Percentiles rank a stretch among this genome's conserved stretches.
Conservation (phyloP, 1,140 invertebrate species). For the Halictus rubicundus region DNA sequence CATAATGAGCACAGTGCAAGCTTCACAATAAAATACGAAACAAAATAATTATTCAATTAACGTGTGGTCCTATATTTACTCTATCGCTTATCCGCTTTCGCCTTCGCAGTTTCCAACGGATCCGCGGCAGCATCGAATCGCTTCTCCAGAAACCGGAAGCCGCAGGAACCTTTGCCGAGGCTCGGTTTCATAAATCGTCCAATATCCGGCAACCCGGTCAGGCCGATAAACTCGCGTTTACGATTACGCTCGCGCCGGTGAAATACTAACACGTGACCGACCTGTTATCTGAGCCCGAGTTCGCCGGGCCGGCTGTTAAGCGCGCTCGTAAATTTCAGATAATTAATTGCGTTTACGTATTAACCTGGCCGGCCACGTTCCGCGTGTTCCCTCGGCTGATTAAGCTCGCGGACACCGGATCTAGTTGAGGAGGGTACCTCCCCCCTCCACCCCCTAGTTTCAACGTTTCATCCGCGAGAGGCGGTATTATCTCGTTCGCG, state of each 20-base stretch:
- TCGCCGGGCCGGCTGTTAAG: neutral
- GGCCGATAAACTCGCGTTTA: slow-evolving; percentile 36
- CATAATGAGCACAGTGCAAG: no score
- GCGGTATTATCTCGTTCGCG: neutral
- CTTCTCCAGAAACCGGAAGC: neutral
- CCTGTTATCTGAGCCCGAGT: slow-evolving; percentile 49
- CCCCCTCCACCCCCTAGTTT: slow-evolving; percentile 10
- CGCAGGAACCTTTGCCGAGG: neutral
- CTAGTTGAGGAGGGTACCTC: slow-evolving; percentile 35
- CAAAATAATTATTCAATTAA: no score
- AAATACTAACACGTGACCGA: slow-evolving; percentile 52
- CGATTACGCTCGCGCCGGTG: slow-evolving; percentile 23
- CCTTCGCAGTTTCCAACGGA: no score
- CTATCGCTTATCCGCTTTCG: no score
- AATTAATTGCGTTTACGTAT: slow-evolving; percentile 58
- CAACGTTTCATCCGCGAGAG: neutral
- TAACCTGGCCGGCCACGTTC: slow-evolving; percentile 19
- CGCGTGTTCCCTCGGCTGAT: slow-evolving; percentile 21
- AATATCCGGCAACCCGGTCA: slow-evolving; percentile 46
- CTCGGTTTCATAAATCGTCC: slow-evolving; percentile 46
- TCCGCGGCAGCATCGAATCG: no score
- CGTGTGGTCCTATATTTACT: no score
- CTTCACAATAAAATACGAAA: no score
- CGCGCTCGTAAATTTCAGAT: slow-evolving; percentile 57
- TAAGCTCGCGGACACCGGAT: slow-evolving; percentile 37